Evolutionary conservation across 2,113 vertebrate species (phyloP).

Genomic region (Benitochromis conjunctus): DNA sequence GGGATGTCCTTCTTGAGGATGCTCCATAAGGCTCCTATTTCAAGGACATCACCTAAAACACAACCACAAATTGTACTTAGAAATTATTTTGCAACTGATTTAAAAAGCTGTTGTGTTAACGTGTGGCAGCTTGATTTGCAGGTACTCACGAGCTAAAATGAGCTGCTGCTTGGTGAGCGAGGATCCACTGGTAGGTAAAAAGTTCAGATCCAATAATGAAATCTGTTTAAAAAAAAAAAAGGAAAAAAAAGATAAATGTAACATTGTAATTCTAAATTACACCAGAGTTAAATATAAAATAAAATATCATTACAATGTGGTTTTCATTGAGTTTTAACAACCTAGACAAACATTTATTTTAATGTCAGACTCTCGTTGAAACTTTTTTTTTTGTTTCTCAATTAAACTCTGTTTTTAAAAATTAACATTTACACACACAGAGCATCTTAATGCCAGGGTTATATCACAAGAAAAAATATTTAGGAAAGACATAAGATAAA

Average conservation of each 20-base stretch:
- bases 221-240: slow-evolving; percentile 65
- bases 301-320: too few species aligned
- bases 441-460: background rate
- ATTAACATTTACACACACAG: background rate
- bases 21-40: slow-evolving; percentile 92
- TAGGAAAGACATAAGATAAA: too few species aligned
- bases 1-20: slow-evolving; percentile 94
- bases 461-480: background rate
- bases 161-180: slow-evolving; percentile 89
- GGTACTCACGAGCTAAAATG: slow-evolving; percentile 85
- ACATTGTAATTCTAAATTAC: background rate
- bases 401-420: background rate
- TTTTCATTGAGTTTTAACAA: background rate
- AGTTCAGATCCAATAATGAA: slow-evolving; percentile 88
- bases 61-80: background rate
- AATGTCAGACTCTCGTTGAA: background rate
- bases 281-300: too few species aligned
- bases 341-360: background rate
- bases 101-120: background rate
- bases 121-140: background rate
- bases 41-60: slow-evolving; percentile 86
- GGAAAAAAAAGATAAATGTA: background rate
- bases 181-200: slow-evolving; percentile 83
- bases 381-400: accelerated
- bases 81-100: background rate